phyloP scores from a whole-genome alignment of 2,113 vertebrate species.

The Clarias macrocephalus region DNA sequence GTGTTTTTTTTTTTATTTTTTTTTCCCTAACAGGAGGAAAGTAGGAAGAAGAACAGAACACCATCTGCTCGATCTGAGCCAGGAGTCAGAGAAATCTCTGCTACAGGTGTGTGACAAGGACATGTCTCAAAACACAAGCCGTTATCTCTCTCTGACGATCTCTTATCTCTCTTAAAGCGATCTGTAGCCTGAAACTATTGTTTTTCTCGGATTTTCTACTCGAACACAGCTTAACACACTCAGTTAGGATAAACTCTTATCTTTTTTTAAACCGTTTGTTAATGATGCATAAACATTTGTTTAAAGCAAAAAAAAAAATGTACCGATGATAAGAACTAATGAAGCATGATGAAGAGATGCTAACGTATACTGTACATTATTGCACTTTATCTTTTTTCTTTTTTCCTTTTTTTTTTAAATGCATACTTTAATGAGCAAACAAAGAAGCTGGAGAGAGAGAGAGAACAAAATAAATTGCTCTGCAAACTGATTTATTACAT shows the following conservation, averaged over 20 bases:
- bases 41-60: constrained; percentile 38
- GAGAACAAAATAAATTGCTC: neutral
- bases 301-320: neutral
- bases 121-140: constrained; percentile 9
- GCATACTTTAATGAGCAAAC: neutral
- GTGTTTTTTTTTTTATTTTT: constrained; percentile 14
- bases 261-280: neutral
- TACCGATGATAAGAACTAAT: neutral
- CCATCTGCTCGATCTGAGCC: constrained; percentile 48
- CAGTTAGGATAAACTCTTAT: neutral
- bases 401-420: neutral
- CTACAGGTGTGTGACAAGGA: constrained; percentile 51
- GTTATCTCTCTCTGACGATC: constrained; percentile 15
- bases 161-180: constrained; percentile 19
- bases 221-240: neutral
- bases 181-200: constrained; percentile 17
- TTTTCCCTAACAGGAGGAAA: constrained; percentile 26
- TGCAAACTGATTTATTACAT: neutral
- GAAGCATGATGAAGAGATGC: neutral
- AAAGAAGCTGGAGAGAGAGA: neutral
- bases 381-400: neutral
- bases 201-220: neutral
- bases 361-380: too few species aligned
- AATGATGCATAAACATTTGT: neutral
- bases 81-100: constrained; percentile 30